These are phyloP conservation scores for Dicentrarchus labrax DNA, from an alignment of 2,113 vertebrate genomes.

Conservation along the genomic window DNA sequence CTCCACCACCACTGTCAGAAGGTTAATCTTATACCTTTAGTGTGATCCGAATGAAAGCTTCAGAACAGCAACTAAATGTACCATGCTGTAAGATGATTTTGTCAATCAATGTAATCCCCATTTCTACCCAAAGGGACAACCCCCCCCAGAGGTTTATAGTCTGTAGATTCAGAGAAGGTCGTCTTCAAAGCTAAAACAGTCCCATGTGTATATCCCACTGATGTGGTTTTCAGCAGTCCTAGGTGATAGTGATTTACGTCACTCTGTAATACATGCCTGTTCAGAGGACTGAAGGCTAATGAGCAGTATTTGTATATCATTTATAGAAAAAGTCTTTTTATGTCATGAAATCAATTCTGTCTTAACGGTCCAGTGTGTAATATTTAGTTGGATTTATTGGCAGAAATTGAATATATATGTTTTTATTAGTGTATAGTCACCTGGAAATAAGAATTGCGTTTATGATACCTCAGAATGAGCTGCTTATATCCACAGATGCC, in stretches of 20 bases:
- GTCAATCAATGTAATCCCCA: background rate
- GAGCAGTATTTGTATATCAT: background rate
- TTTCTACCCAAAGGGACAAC: background rate
- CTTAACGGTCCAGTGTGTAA: too few species aligned
- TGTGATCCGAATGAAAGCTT: too few species aligned
- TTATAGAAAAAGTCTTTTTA: background rate
- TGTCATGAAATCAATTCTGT: too few species aligned
- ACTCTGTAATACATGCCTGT: background rate
- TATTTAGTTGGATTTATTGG: too few species aligned
- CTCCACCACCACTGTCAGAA: too few species aligned
- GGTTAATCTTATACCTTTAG: too few species aligned
- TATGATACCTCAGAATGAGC: too few species aligned
- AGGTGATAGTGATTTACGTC: background rate
- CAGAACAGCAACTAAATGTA: background rate
- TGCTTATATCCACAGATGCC: too few species aligned
- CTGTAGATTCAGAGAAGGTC: background rate
- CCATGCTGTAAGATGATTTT: background rate
- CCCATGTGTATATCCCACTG: background rate
- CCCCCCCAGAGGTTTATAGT: background rate
- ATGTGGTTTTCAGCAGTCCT: background rate
- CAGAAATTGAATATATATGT: too few species aligned
- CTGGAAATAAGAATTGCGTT: too few species aligned
- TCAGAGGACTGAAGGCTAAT: background rate
- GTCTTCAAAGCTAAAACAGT: slow-evolving; percentile 1
- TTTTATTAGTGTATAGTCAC: too few species aligned